Conservation (phyloP, 2,113 vertebrate species). For the Athene noctua region DNA sequence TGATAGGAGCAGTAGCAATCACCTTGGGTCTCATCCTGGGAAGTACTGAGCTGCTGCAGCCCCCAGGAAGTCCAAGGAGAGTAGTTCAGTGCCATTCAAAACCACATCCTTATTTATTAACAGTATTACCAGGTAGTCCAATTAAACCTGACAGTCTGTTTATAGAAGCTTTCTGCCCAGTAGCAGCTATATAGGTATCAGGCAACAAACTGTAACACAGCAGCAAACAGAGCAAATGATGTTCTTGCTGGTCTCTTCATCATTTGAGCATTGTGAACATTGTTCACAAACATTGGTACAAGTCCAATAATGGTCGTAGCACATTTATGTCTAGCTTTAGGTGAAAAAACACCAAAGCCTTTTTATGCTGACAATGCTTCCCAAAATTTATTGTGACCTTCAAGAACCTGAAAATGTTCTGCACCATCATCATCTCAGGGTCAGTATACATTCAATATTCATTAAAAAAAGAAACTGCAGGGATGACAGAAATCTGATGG, state of each 20-base stretch:
- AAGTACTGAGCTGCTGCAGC: neutral
- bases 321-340: neutral
- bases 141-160: conserved; percentile 33
- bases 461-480: conserved; percentile 20
- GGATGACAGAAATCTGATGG: conserved; percentile 41
- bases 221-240: conserved; percentile 11
- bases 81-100: neutral
- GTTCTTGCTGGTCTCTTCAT: neutral
- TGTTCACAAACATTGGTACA: neutral
- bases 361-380: conserved; percentile 27
- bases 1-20: neutral
- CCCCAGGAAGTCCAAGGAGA: neutral
- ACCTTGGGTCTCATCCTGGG: neutral
- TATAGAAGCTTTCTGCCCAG: conserved; percentile 29
- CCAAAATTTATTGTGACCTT: conserved; percentile 50
- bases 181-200: neutral
- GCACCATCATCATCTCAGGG: conserved; percentile 20
- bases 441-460: conserved; percentile 42
- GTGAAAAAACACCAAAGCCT: conserved; percentile 22
- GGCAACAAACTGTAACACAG: conserved; percentile 5
- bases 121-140: neutral
- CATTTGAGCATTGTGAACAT: neutral
- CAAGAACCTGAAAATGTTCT: conserved; percentile 23
- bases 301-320: conserved; percentile 46
- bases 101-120: conserved; percentile 36